Evolutionary conservation across 2,797 vertebrate genomes (phyloP), one percentile per base, ranked within the genome.

Genomic region (Todus mexicanus): DNA sequence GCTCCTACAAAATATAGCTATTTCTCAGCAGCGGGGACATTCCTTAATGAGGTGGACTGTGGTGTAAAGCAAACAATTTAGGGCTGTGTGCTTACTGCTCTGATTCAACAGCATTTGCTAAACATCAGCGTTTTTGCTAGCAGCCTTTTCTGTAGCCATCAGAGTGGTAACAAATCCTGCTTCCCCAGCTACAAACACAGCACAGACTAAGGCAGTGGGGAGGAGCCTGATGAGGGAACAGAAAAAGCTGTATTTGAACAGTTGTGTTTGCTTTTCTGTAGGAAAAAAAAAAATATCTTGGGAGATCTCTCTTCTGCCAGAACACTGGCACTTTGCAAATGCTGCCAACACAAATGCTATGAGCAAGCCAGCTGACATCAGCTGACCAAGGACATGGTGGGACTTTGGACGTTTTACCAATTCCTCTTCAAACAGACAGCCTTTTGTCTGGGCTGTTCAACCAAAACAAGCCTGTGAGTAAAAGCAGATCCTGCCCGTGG

Each of bases 221-320:
- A 91, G 74, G 60, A 89, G 68, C 20, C 90, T 78, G 71, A 72
- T 63, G 76, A 88, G 40, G 31, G 81, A 43, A 92, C 50, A 89
- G 86, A 89, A 91, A 92, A 82, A 31, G 35, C 48, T 72, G 40
- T 89, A 84, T 95, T 95, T 93, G 84, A 94, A 95, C 91, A 92
- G 83, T 90, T 91, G 66, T 95, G 85, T 93, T 96, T 88, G 83
- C 43, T 93, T 76, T 94, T 82, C 57, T 84, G 59, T 65, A 87
- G 64, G 71, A 43, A 48, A 48, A 29, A 43, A 25, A 51, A 61
- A 25, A 6, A 1, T 20, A 15, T 14, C 70, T 69, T 31, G 53
- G 53, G 76, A 84, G 50, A 48, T 74, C 17, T 63, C 42, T 66
- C 38, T 92, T 92, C 72, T 94, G 71, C 76, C 73, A 68, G 76